These are phyloP conservation scores for Rhimphoctona megacephalus DNA, from an alignment of 2,888 invertebrate genomes.

Conservation along the genomic window DNA sequence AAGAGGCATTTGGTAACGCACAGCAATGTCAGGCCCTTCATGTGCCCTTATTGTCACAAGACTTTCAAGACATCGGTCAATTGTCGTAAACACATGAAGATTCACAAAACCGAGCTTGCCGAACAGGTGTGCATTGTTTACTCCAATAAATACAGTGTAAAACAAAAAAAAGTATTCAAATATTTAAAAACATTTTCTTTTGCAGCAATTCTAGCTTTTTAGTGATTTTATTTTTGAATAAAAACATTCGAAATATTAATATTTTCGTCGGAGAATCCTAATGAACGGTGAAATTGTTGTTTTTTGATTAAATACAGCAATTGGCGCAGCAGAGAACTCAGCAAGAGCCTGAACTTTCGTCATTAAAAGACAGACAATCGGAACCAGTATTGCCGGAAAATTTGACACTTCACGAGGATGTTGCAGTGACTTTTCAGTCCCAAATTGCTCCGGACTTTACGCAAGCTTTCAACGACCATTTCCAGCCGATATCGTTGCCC, in stretches of 20 bases:
- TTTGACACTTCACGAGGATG: conserved; percentile 71
- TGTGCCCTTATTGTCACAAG: conserved; percentile 84
- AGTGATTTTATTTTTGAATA: conserved; percentile 1
- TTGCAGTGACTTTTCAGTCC: conserved; percentile 76
- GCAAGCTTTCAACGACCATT: conserved; percentile 77
- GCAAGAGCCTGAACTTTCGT: conserved; percentile 51
- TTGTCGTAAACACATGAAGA: conserved; percentile 89
- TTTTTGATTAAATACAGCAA: conserved; percentile 71
- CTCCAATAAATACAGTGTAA: background rate
- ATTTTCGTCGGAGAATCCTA: background rate
- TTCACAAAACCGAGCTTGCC: conserved; percentile 86
- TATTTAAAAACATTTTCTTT: background rate
- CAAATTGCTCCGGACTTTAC: conserved; percentile 76
- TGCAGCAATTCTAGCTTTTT: background rate
- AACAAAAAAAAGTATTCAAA: background rate
- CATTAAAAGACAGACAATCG: conserved; percentile 41
- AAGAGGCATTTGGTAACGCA: conserved; percentile 84
- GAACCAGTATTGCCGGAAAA: conserved; percentile 70
- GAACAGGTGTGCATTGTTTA: conserved; percentile 78
- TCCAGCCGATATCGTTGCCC: conserved; percentile 71
- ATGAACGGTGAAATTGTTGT: background rate
- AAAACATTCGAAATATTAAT: background rate
- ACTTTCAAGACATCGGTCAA: conserved; percentile 85
- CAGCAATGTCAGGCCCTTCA: conserved; percentile 84
- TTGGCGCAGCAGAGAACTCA: conserved; percentile 76